Evolutionary conservation across 2,113 vertebrate species (phyloP).

Genomic region (Oreochromis niloticus): DNA sequence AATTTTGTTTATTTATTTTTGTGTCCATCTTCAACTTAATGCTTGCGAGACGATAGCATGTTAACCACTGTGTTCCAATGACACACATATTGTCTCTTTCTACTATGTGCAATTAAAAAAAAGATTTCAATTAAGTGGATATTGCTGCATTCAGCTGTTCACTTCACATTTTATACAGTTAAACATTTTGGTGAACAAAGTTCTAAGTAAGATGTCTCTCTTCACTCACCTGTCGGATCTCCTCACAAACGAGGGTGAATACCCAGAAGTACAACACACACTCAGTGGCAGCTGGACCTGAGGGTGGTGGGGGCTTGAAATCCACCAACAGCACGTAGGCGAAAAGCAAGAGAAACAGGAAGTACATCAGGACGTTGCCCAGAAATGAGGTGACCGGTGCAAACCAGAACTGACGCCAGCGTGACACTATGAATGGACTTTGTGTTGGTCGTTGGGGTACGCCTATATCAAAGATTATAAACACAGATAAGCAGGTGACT

Average conservation of each 20-base stretch:
- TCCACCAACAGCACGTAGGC: accelerated
- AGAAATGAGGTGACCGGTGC: neutral
- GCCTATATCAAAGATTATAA: neutral
- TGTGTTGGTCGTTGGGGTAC: accelerated
- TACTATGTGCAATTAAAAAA: neutral
- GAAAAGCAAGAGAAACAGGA: neutral
- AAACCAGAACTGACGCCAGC: neutral
- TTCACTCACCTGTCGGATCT: neutral
- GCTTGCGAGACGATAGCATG: neutral
- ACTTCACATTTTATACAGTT: neutral
- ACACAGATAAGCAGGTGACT: accelerated
- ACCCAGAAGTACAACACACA: constrained; percentile 73
- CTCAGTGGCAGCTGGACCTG: neutral
- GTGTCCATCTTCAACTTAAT: neutral
- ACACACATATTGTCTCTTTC: neutral
- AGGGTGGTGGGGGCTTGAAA: accelerated
- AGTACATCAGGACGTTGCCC: neutral
- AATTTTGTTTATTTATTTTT: neutral
- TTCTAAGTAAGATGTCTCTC: accelerated
- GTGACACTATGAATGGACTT: accelerated
- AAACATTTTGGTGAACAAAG: neutral
- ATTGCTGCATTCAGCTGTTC: neutral
- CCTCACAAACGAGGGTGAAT: neutral
- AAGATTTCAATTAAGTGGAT: neutral
- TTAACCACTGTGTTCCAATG: neutral